Conservation (phyloP, 2,888 invertebrate genomes). For the Phyllotreta cruciferae region DNA sequence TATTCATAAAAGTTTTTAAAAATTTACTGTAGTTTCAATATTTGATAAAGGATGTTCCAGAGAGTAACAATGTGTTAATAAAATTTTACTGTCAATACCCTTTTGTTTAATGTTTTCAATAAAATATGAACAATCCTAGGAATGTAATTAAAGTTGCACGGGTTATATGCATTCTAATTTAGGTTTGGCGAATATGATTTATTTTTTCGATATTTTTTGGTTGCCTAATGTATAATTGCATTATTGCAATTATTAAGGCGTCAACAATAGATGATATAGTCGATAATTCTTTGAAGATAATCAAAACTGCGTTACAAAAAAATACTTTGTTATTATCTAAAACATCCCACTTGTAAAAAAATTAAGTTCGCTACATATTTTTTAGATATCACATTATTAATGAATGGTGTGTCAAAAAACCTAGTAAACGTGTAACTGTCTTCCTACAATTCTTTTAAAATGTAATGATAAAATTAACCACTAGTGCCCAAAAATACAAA, state of each 20-base stretch:
- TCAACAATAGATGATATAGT: too few relatives aligned
- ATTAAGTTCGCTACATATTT: constrained; percentile 16
- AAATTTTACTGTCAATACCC: background rate
- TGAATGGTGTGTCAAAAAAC: background rate
- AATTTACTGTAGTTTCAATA: background rate
- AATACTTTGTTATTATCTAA: background rate
- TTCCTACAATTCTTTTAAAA: too few relatives aligned
- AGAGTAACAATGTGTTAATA: background rate
- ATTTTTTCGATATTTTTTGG: too few relatives aligned
- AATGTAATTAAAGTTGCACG: too few relatives aligned
- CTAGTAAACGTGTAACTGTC: background rate
- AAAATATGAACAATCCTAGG: too few relatives aligned
- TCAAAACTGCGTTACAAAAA: constrained; percentile 6
- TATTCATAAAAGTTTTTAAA: background rate
- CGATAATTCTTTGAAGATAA: background rate
- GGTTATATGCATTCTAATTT: too few relatives aligned
- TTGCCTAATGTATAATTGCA: too few relatives aligned
- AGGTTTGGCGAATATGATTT: too few relatives aligned
- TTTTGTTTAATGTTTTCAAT: too few relatives aligned
- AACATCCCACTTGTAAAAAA: constrained; percentile 6
- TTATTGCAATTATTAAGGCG: too few relatives aligned
- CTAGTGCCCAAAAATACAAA: too few relatives aligned
- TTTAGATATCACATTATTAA: constrained; percentile 16
- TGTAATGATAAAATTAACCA: too few relatives aligned
- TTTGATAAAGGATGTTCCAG: background rate